Conservation (phyloP, 2,888 invertebrate genomes). For the Hedychridium roseum region DNA sequence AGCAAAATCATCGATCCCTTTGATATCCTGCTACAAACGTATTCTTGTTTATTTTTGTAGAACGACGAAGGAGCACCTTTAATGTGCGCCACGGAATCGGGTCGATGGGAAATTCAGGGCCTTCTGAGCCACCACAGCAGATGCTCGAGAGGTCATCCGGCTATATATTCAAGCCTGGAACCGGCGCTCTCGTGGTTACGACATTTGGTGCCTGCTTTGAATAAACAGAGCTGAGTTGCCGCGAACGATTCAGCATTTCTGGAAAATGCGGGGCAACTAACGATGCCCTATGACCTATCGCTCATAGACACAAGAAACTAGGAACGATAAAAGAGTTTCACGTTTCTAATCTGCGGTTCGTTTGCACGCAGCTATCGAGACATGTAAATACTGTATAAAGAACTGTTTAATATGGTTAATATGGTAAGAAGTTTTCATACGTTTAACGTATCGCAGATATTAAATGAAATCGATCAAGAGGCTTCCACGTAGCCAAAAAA, state of each 20-base stretch:
- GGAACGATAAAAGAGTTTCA: conserved; percentile 14
- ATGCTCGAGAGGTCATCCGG: conserved; percentile 70
- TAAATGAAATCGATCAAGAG: no score
- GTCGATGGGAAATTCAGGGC: conserved; percentile 71
- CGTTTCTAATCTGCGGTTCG: conserved; percentile 13
- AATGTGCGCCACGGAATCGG: conserved; percentile 69
- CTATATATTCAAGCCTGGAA: conserved; percentile 65
- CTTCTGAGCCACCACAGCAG: conserved; percentile 69
- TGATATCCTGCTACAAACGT: background rate
- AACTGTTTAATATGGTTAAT: conserved; percentile 54
- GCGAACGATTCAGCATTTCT: no score
- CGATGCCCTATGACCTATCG: no score
- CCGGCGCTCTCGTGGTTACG: conserved; percentile 58
- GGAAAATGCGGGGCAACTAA: no score
- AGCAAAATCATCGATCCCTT: background rate
- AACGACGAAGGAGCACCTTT: conserved; percentile 74
- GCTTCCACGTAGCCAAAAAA: no score
- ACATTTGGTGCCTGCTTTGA: conserved; percentile 57
- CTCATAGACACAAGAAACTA: conserved; percentile 9
- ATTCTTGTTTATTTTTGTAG: conserved; percentile 58
- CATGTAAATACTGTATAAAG: conserved; percentile 62
- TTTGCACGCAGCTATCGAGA: conserved; percentile 38
- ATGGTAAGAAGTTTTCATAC: conserved; percentile 42
- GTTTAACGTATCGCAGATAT: conserved; percentile 40
- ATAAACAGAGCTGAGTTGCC: conserved; percentile 45